These are phyloP conservation scores for Julus scanicus DNA, from an alignment of 2,888 invertebrate species.

Conservation along the genomic window DNA sequence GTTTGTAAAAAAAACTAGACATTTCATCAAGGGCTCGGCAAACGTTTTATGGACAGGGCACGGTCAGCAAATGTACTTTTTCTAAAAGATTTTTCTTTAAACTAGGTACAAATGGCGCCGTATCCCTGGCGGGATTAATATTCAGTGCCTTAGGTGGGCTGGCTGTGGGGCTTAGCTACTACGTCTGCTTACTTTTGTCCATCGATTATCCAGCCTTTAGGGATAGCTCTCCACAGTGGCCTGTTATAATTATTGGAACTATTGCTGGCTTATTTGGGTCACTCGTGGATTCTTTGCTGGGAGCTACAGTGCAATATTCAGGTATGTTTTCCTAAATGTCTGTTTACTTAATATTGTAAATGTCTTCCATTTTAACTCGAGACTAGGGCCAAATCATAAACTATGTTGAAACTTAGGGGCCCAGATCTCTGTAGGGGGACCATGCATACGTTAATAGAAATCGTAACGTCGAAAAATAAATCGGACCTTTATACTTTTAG, in stretches of 20 bases:
- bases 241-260: slow-evolving; percentile 78
- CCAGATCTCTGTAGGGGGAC: too few species aligned
- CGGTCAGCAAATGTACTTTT: too few species aligned
- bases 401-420: not conserved
- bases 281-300: slow-evolving; percentile 82
- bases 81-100: not conserved
- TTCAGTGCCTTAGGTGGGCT: slow-evolving; percentile 76
- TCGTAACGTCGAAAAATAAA: not conserved
- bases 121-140: slow-evolving; percentile 73
- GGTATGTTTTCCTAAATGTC: slow-evolving; percentile 67
- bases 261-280: slow-evolving; percentile 83
- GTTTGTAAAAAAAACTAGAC: too few species aligned
- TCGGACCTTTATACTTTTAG: slow-evolving; percentile 66
- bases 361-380: too few species aligned
- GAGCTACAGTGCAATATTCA: slow-evolving; percentile 87
- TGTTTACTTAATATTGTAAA: too few species aligned
- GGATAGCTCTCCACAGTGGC: slow-evolving; percentile 72
- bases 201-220: slow-evolving; percentile 72
- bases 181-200: slow-evolving; percentile 74
- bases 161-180: slow-evolving; percentile 78
- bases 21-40: too few species aligned
- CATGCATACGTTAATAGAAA: too few species aligned
- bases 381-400: not conserved
- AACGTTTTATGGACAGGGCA: too few species aligned
- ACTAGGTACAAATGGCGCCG: slow-evolving; percentile 86